phyloP scores from a whole-genome alignment of 2,797 vertebrate species.

The Poeciliopsis presidionis region DNA sequence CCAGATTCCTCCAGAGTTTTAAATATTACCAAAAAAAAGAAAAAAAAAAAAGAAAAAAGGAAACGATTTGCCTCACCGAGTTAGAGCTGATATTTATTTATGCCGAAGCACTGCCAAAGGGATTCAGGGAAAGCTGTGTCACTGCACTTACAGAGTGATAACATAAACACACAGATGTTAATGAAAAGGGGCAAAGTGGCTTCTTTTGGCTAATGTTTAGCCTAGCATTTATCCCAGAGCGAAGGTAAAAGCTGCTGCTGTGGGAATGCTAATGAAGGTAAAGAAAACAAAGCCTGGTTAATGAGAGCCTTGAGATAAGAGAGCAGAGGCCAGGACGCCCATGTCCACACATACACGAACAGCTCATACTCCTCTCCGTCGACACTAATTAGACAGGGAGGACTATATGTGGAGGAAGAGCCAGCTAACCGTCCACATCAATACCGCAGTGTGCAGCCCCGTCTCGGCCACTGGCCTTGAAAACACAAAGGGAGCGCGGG shows the following conservation, averaged over 20 bases:
- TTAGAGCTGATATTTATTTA: slow-evolving; percentile 33
- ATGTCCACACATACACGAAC: slow-evolving; percentile 32
- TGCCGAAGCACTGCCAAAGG: slow-evolving; percentile 24
- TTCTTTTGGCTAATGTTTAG: slow-evolving; percentile 64
- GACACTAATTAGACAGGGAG: slow-evolving; percentile 77
- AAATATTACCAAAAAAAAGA: background rate
- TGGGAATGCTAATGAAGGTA: slow-evolving; percentile 81
- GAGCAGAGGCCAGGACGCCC: slow-evolving; percentile 65
- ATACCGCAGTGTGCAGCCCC: slow-evolving; percentile 61
- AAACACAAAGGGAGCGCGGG: slow-evolving; percentile 30
- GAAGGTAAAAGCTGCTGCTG: slow-evolving; percentile 72
- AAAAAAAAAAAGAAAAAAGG: slow-evolving; percentile 18
- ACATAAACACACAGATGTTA: slow-evolving; percentile 61
- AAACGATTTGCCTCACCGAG: slow-evolving; percentile 32
- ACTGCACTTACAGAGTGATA: slow-evolving; percentile 57
- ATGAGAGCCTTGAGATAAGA: slow-evolving; percentile 77
- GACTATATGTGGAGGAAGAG: slow-evolving; percentile 73
- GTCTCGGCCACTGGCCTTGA: slow-evolving; percentile 58
- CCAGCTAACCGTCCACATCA: slow-evolving; percentile 74
- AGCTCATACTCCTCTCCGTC: slow-evolving; percentile 50
- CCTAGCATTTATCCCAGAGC: slow-evolving; percentile 67
- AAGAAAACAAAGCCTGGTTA: slow-evolving; percentile 82
- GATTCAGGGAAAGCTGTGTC: slow-evolving; percentile 44
- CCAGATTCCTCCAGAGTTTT: slow-evolving; percentile 37
- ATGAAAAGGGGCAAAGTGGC: slow-evolving; percentile 52